phyloP scores from a whole-genome alignment of 2,113 vertebrate species.

The Accipiter cooperii region DNA sequence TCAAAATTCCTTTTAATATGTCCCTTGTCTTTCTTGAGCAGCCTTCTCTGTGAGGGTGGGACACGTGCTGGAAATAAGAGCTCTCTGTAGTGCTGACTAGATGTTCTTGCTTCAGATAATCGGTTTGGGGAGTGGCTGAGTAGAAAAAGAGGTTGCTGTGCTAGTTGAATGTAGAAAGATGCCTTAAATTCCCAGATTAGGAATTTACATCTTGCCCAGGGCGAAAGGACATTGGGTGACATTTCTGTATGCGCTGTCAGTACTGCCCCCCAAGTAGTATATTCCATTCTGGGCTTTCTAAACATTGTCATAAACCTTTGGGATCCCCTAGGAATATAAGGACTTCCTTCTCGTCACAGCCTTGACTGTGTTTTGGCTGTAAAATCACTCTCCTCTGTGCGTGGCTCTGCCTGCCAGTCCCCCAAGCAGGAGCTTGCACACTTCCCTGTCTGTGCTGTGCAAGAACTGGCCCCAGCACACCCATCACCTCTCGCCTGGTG shows the following conservation, averaged over 20 bases:
- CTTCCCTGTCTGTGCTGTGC: neutral
- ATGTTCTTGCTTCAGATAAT: neutral
- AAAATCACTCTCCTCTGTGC: neutral
- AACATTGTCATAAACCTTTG: neutral
- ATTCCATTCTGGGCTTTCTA: neutral
- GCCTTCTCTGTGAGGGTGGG: neutral
- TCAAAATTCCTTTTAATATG: neutral
- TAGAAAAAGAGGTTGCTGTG: neutral
- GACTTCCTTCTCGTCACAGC: neutral
- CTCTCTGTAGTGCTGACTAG: neutral
- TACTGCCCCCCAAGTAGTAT: neutral
- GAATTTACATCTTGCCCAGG: neutral
- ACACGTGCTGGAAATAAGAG: neutral
- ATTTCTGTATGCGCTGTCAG: neutral
- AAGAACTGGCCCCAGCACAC: accelerated
- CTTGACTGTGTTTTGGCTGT: neutral
- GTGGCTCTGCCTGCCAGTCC: neutral
- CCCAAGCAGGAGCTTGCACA: neutral
- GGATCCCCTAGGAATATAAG: neutral
- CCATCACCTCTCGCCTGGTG: accelerated
- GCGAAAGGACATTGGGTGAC: neutral
- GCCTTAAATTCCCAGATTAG: neutral
- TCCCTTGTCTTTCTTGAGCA: neutral
- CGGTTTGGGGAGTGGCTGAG: neutral
- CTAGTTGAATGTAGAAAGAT: neutral